Conservation (phyloP, 37 sponge, comb jelly and placozoan species). For the Petrosia ficiformis region DNA sequence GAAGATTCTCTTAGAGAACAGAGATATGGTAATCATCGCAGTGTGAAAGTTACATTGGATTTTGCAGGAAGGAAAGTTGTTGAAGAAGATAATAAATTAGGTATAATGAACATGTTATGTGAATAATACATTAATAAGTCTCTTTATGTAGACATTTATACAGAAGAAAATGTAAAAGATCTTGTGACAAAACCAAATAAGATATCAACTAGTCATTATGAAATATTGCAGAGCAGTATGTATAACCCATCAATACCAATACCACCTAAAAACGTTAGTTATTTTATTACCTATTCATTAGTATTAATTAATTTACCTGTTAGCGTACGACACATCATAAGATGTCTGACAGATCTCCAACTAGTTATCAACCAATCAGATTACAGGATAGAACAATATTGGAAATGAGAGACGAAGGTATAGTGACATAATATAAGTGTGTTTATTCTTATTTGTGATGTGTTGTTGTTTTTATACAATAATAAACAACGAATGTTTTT, state of each 20-base stretch:
- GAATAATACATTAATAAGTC: not conserved
- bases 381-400: constrained; percentile 80
- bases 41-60: constrained; percentile 74
- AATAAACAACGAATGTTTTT: not conserved
- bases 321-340: too few relatives aligned
- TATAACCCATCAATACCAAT: not conserved
- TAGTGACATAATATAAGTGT: too few relatives aligned
- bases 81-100: constrained; percentile 38
- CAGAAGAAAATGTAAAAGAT: not conserved
- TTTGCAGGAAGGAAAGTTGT: constrained; percentile 86
- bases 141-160: not conserved
- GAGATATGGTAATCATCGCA: constrained; percentile 49
- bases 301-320: too few relatives aligned
- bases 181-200: not conserved
- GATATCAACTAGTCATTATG: not conserved
- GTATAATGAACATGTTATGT: constrained; percentile 25
- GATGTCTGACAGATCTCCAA: too few relatives aligned
- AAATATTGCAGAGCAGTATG: not conserved
- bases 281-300: too few relatives aligned
- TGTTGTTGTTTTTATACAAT: not conserved
- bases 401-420: constrained; percentile 92
- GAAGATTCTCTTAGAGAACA: constrained; percentile 58
- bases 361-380: constrained; percentile 16
- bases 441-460: not conserved
- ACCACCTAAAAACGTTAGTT: too few relatives aligned